Evolutionary conservation across 2,888 invertebrate genomes (phyloP).

Genomic region (Panzeria rudis): DNA sequence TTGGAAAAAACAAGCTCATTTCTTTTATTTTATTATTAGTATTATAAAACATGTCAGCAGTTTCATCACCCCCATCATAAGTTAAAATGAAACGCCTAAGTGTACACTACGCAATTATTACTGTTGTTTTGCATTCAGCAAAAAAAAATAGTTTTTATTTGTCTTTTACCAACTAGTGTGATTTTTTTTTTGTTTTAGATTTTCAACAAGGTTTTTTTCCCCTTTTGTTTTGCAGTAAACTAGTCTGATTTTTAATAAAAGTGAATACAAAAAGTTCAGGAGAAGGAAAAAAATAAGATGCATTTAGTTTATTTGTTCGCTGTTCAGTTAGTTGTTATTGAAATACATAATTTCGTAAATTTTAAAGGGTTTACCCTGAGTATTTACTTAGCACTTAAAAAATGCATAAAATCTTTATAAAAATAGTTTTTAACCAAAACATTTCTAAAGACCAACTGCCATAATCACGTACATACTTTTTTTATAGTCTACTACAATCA

Average conservation of each 20-base stretch:
- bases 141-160: constrained; percentile 53
- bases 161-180: constrained; percentile 19
- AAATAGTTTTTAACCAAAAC: too few species aligned
- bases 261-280: constrained; percentile 32
- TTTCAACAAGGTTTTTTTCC: constrained; percentile 19
- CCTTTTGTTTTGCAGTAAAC: constrained; percentile 30
- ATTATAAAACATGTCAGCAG: constrained; percentile 35
- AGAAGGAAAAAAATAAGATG: background rate
- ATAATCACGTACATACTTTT: too few species aligned
- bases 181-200: background rate
- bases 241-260: constrained; percentile 49
- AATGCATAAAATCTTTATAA: background rate
- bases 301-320: background rate
- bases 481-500: too few species aligned
- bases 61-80: constrained; percentile 27
- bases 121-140: constrained; percentile 15
- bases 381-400: constrained; percentile 14
- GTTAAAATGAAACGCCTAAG: constrained; percentile 48
- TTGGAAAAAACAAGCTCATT: constrained; percentile 14
- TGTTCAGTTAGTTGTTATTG: constrained; percentile 8
- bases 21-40: constrained; percentile 36
- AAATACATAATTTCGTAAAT: constrained; percentile 16
- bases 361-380: constrained; percentile 14
- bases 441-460: too few species aligned
- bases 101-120: constrained; percentile 58